These are phyloP conservation scores for Heteropelma amictum DNA, from an alignment of 2,888 invertebrate genomes.

Conservation along the genomic window DNA sequence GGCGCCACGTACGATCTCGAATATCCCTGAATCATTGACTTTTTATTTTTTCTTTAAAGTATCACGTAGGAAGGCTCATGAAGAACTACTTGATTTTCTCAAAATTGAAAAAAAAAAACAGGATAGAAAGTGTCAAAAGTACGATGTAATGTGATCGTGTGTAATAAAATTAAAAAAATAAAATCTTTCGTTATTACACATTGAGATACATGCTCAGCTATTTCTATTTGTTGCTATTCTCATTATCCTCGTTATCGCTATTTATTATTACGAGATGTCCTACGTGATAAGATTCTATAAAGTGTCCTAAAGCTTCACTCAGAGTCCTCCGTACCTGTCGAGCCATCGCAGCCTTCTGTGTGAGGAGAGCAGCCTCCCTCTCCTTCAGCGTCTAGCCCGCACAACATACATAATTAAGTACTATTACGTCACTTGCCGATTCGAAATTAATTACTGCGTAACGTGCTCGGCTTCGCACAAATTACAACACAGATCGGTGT, in stretches of 20 bases:
- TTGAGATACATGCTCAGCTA: conserved; percentile 65
- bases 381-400: conserved; percentile 86
- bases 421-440: conserved; percentile 50
- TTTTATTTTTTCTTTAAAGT: not conserved
- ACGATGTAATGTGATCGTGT: too few relatives aligned
- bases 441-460: conserved; percentile 41
- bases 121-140: too few relatives aligned
- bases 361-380: conserved; percentile 93
- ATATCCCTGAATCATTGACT: not conserved
- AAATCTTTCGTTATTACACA: conserved; percentile 51
- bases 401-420: conserved; percentile 77
- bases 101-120: too few relatives aligned
- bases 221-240: conserved; percentile 36
- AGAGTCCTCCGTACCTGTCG: conserved; percentile 85
- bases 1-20: not conserved
- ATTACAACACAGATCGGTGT: conserved; percentile 12
- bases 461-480: conserved; percentile 23
- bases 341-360: conserved; percentile 95
- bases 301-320: conserved; percentile 75
- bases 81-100: too few relatives aligned
- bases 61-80: not conserved
- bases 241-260: not conserved
- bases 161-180: not conserved
- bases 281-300: conserved; percentile 66
- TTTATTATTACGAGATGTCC: conserved; percentile 57